A percentile compares a stretch with the other conserved stretches of the same genome.
phyloP scores from a whole-genome alignment of 2,888 invertebrate species.

The Acrobasis suavella region DNA sequence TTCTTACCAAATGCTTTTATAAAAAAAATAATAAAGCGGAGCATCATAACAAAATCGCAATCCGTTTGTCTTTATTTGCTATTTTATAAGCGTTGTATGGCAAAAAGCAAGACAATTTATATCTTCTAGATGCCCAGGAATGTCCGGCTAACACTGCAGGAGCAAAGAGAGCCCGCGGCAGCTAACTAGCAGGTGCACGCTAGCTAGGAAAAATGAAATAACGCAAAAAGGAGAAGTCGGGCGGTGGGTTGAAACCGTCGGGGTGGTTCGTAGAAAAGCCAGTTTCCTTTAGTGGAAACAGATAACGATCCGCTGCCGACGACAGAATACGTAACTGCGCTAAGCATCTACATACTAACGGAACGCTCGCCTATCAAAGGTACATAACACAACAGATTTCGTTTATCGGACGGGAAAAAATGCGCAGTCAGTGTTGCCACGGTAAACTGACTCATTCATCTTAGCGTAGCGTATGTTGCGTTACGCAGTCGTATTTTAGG shows the following conservation, averaged over 20 bases:
- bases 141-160: conserved; percentile 51
- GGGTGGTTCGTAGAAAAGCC: conserved; percentile 78
- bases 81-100: conserved; percentile 24
- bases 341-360: conserved; percentile 68
- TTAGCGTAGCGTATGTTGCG: conserved; percentile 33
- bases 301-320: conserved; percentile 81
- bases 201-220: conserved; percentile 80
- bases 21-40: not conserved
- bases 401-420: conserved; percentile 48
- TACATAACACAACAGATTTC: conserved; percentile 65
- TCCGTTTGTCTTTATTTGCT: not conserved
- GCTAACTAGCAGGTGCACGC: conserved; percentile 79
- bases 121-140: conserved; percentile 44
- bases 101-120: conserved; percentile 41
- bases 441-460: conserved; percentile 44
- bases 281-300: conserved; percentile 82
- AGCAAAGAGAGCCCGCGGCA: conserved; percentile 67
- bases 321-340: conserved; percentile 80
- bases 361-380: conserved; percentile 61
- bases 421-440: conserved; percentile 49
- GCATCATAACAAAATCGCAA: not conserved
- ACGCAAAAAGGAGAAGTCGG: conserved; percentile 75
- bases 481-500: conserved; percentile 7
- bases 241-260: conserved; percentile 58
- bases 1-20: too few relatives aligned